Evolutionary conservation across 2,888 invertebrate species (phyloP).

Genomic region (Melieria omissa): DNA sequence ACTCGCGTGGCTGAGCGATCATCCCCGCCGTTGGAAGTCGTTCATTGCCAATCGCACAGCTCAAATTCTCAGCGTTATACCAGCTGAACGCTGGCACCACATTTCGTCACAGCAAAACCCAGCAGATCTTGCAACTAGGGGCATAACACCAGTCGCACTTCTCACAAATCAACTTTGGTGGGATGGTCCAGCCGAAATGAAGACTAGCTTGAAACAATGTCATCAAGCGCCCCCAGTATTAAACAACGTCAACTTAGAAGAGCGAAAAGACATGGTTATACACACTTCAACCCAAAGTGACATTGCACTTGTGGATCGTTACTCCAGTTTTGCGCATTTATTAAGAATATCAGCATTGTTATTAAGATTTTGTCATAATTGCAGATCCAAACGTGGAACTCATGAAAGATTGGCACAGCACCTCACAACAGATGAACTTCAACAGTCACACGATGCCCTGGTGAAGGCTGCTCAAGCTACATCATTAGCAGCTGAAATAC

Average conservation of each 20-base stretch:
- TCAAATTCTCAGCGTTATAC: conserved; percentile 22
- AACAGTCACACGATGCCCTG: conserved; percentile 23
- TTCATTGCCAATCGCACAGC: conserved; percentile 32
- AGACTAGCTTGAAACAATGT: no score
- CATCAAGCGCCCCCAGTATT: neutral
- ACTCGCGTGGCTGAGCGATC: conserved; percentile 28
- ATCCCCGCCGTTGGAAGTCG: conserved; percentile 13
- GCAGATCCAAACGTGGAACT: conserved; percentile 11
- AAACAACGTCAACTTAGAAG: no score
- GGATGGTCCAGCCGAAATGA: conserved; percentile 8
- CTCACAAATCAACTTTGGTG: conserved; percentile 22
- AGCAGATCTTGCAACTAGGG: conserved; percentile 27
- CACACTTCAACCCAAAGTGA: no score
- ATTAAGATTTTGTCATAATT: no score
- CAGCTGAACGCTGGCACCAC: conserved; percentile 23
- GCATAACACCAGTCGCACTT: conserved; percentile 15
- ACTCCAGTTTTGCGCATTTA: no score
- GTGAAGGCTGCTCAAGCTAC: conserved; percentile 29
- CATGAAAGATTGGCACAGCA: neutral
- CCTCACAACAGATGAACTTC: conserved; percentile 22
- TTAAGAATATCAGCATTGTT: no score
- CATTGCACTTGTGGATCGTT: no score
- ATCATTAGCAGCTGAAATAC: conserved; percentile 28
- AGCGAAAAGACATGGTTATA: no score
- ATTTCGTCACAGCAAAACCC: conserved; percentile 29